Evolutionary conservation across 2,888 invertebrate genomes (phyloP).

Genomic region (Lasioglossum calceatum): DNA sequence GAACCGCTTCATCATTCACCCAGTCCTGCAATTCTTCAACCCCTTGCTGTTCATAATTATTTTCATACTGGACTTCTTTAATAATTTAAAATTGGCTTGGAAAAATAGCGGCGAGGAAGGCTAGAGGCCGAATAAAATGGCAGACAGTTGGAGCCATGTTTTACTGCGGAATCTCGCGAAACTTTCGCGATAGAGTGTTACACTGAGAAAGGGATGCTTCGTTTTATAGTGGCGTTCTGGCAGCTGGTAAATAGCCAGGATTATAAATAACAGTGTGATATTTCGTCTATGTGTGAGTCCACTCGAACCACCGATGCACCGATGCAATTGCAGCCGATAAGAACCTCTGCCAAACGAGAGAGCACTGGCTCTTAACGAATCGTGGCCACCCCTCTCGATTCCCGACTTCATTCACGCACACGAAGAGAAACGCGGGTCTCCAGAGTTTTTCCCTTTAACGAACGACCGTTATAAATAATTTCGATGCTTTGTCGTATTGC

Average conservation of each 20-base stretch:
- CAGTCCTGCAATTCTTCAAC: background rate
- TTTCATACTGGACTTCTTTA: background rate
- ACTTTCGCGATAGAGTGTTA: background rate
- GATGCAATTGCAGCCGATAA: constrained; percentile 68
- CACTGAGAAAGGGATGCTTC: constrained; percentile 53
- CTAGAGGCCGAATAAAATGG: background rate
- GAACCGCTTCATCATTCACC: background rate
- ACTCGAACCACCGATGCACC: constrained; percentile 45
- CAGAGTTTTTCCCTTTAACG: constrained; percentile 75
- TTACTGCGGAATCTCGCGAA: background rate
- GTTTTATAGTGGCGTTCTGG: constrained; percentile 79
- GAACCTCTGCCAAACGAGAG: constrained; percentile 71
- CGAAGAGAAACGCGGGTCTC: constrained; percentile 51
- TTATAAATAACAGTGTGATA: constrained; percentile 76
- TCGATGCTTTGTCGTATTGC: constrained; percentile 74
- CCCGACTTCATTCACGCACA: constrained; percentile 51
- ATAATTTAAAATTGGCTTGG: background rate
- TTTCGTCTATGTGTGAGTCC: background rate
- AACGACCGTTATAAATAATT: constrained; percentile 81
- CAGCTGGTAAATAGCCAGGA: constrained; percentile 79
- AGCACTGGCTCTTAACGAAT: constrained; percentile 53
- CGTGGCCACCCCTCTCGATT: constrained; percentile 35
- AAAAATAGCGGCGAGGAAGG: background rate
- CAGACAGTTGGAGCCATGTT: background rate
- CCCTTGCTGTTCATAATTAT: background rate